A percentile compares a stretch with the other conserved stretches of the same genome.
phyloP scores from a whole-genome alignment of 2,888 invertebrate genomes.

The Dioctria linearis region DNA sequence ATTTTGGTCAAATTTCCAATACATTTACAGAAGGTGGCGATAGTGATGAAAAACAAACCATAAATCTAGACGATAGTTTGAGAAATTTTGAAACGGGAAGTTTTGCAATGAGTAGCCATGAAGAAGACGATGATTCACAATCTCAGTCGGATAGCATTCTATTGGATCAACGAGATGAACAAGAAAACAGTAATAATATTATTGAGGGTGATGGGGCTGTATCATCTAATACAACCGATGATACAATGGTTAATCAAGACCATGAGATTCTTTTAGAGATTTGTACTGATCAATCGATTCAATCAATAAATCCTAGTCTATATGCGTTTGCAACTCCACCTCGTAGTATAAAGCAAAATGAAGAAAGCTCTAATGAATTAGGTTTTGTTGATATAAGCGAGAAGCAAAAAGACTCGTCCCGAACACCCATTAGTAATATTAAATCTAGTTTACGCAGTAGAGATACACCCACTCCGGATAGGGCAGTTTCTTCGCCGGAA shows the following conservation, averaged over 20 bases:
- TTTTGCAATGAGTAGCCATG: slow-evolving; percentile 23
- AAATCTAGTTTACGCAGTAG: slow-evolving; percentile 16
- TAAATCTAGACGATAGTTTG: slow-evolving; percentile 18
- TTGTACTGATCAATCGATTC: slow-evolving; percentile 30
- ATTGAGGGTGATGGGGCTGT: not conserved
- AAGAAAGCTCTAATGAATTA: slow-evolving; percentile 5
- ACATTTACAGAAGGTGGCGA: slow-evolving; percentile 13
- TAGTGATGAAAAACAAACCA: slow-evolving; percentile 26
- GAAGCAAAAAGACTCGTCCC: not conserved
- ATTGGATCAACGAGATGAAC: slow-evolving; percentile 20
- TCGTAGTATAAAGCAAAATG: slow-evolving; percentile 18
- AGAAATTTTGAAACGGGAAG: slow-evolving; percentile 23
- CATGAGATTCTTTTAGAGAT: slow-evolving; percentile 30
- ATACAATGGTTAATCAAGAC: not conserved
- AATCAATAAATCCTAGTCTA: slow-evolving; percentile 31
- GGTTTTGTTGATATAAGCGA: not conserved
- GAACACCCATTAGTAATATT: not conserved
- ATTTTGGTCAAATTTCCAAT: slow-evolving; percentile 43
- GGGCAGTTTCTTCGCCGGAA: slow-evolving; percentile 55
- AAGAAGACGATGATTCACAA: slow-evolving; percentile 22
- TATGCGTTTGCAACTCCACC: slow-evolving; percentile 36
- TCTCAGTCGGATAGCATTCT: slow-evolving; percentile 15
- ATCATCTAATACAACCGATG: not conserved
- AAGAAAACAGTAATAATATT: slow-evolving; percentile 26
- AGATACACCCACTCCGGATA: slow-evolving; percentile 31